Conservation (phyloP, 2,888 invertebrate species). For the Stomorhina lunata region DNA sequence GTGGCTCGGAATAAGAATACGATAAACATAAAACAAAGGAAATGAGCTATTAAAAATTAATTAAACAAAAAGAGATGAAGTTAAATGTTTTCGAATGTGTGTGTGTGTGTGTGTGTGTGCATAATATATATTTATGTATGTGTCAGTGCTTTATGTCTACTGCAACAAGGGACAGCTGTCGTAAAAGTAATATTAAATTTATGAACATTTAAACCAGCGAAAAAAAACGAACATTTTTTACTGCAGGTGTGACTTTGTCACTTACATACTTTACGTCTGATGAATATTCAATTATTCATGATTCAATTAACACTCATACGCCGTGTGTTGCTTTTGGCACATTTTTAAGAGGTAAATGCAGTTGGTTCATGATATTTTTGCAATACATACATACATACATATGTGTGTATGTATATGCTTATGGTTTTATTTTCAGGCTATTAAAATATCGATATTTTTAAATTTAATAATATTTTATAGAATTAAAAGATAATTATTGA, state of each 20-base stretch:
- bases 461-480: neutral
- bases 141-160: neutral
- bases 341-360: neutral
- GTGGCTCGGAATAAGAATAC: constrained; percentile 80
- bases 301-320: constrained; percentile 52
- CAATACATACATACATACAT: neutral
- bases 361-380: neutral
- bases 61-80: neutral
- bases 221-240: neutral
- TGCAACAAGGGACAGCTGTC: neutral
- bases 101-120: neutral
- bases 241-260: constrained; percentile 33
- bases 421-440: neutral
- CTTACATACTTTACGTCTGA: constrained; percentile 32
- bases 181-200: constrained; percentile 25
- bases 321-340: neutral
- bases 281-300: constrained; percentile 43
- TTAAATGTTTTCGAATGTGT: no score
- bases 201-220: constrained; percentile 24
- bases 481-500: neutral
- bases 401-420: neutral
- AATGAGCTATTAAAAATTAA: neutral
- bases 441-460: neutral
- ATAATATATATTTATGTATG: no score
- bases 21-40: constrained; percentile 58